Conservation (phyloP, 2,888 invertebrate species). For the Drosophila putrida region DNA sequence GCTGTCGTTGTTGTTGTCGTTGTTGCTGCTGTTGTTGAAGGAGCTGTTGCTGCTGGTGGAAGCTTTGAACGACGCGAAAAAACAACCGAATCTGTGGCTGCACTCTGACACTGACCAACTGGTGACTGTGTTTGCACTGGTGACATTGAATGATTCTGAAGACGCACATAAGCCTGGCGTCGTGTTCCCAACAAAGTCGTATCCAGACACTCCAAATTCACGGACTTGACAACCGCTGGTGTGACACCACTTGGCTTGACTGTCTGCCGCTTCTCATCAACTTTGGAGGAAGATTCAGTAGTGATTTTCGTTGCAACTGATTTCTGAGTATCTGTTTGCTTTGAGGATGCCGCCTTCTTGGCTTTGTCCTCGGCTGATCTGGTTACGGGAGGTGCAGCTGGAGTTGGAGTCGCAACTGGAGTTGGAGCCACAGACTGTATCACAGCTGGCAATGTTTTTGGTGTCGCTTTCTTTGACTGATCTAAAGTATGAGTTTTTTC, state of each 20-base stretch:
- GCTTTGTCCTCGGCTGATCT: neutral
- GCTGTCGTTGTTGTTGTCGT: neutral
- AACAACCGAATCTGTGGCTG: neutral
- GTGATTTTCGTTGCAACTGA: too few relatives aligned
- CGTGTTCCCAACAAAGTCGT: constrained; percentile 3
- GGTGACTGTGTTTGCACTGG: neutral
- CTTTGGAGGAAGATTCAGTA: too few relatives aligned
- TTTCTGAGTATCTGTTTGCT: neutral
- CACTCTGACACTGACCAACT: neutral
- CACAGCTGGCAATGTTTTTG: neutral
- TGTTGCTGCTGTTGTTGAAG: neutral
- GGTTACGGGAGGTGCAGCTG: neutral
- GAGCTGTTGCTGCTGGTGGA: neutral
- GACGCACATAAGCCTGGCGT: constrained; percentile 6
- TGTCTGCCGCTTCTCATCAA: too few relatives aligned
- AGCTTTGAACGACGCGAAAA: constrained; percentile 2
- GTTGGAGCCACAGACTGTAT: neutral
- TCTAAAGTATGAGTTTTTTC: neutral
- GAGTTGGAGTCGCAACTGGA: neutral
- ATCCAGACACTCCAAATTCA: neutral
- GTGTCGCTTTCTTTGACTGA: neutral
- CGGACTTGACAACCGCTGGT: too few relatives aligned
- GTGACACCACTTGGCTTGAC: too few relatives aligned
- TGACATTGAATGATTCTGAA: neutral
- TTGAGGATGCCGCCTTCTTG: neutral